Evolutionary conservation across 2,797 vertebrate genomes (phyloP), one percentile per base, ranked within the genome.

Genomic region (Moxostoma hubbsi): DNA sequence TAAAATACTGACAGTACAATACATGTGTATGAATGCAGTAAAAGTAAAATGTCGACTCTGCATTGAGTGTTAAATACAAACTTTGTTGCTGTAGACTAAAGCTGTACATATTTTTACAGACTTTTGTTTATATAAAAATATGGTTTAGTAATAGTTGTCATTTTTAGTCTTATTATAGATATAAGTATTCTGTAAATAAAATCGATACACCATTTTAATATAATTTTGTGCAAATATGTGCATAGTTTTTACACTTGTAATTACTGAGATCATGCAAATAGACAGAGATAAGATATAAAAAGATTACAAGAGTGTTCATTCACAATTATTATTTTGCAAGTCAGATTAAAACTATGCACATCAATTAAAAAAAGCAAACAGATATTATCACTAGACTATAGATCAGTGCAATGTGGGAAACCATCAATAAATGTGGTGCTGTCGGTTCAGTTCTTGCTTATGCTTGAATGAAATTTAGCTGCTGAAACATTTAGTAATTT

Each of bases 151-250:
- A 65, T 43, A 53, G 58, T 81, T 76, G 68, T 46, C 9, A 64
- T 18, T 47, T 9, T 65, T 3, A 74, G 36, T 77, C 71, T 69
- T 61, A 79, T 80, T 79, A 71, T 51, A 73, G 64, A 83, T 54
- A 77, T 54, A 51, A 68, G 46, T 73, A 51, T 63, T 77, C 59
- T 85, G 71, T 79, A 77, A 81, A 86, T 81, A 84, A 69, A 83
- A 83, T 7, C 0, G 12, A 66, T 76, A 16, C 16, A 11, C 13
- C 55, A 53, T 80, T 24, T 36, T 36, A 36, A 70, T 70, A 62
- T 77, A 49, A 81, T 75, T 73, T 77, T 77, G 68, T 75, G 53
- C 36, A 73, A 46, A 74, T 77, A 64, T 80, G 69, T 80, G 49
- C 65, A 43, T 50, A 54, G 43, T 79, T 77, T 36, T 75, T 70